Percentiles rank a stretch among this genome's conserved stretches.
phyloP scores from a whole-genome alignment of 2,888 invertebrate species.

The Stenodera caucasica region DNA sequence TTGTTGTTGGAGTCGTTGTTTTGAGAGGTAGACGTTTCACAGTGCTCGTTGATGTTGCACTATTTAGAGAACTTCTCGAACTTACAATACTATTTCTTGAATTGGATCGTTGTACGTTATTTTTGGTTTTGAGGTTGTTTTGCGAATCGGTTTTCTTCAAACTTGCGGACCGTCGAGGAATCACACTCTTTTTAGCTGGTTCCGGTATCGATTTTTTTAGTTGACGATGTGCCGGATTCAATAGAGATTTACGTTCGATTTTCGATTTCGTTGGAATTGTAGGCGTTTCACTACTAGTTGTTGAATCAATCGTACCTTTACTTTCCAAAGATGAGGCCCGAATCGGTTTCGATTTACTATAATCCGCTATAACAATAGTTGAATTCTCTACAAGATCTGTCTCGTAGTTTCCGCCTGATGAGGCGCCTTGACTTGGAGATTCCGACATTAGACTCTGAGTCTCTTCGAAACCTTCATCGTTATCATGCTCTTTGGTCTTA shows the following conservation, averaged over 20 bases:
- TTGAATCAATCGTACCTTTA: conserved; percentile 57
- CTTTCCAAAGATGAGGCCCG: conserved; percentile 49
- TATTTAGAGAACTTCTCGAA: conserved; percentile 81
- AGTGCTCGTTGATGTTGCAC: conserved; percentile 76
- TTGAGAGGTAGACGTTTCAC: conserved; percentile 68
- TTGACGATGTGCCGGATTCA: not conserved
- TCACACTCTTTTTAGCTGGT: conserved; percentile 46
- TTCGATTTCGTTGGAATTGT: not conserved
- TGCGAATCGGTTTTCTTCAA: conserved; percentile 52
- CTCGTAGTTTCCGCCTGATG: conserved; percentile 65
- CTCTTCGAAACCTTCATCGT: conserved; percentile 91
- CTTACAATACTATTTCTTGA: conserved; percentile 80
- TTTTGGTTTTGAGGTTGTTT: conserved; percentile 43
- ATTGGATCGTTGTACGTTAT: conserved; percentile 73
- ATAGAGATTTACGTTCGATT: not conserved
- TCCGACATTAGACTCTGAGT: conserved; percentile 86
- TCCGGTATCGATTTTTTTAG: conserved; percentile 38
- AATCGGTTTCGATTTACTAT: conserved; percentile 38
- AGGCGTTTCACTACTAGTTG: conserved; percentile 54
- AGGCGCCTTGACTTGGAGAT: conserved; percentile 82
- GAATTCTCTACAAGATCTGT: conserved; percentile 56
- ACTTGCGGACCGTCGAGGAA: conserved; percentile 53
- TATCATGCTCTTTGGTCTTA: conserved; percentile 66
- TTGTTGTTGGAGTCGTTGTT: conserved; percentile 45
- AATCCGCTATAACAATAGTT: conserved; percentile 42